These are phyloP conservation scores for Tolmerus cingulatus DNA, from an alignment of 2,888 invertebrate species.

Conservation along the genomic window DNA sequence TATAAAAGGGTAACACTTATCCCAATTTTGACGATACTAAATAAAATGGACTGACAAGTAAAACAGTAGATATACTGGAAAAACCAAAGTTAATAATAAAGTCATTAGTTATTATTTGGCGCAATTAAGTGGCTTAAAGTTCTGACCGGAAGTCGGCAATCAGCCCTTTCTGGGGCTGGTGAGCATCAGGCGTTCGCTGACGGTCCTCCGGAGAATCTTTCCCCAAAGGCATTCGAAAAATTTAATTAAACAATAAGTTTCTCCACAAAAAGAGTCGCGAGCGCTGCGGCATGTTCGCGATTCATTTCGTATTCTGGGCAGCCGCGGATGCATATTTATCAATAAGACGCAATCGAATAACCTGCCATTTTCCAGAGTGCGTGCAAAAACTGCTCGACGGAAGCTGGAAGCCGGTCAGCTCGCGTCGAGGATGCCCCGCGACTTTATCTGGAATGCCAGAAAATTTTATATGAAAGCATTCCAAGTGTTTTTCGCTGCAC, in stretches of 20 bases:
- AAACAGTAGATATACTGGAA: too few relatives aligned
- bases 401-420: neutral
- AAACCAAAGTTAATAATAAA: neutral
- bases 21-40: too few relatives aligned
- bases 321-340: neutral
- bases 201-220: neutral
- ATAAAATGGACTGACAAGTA: too few relatives aligned
- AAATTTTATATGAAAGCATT: neutral
- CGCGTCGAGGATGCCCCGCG: neutral
- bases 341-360: neutral
- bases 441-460: neutral
- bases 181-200: neutral
- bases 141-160: neutral
- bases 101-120: neutral
- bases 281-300: neutral
- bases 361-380: neutral
- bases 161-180: neutral
- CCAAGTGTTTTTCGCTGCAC: neutral
- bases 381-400: neutral
- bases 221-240: neutral
- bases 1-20: too few relatives aligned
- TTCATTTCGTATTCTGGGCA: constrained; percentile 17
- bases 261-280: neutral
- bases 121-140: neutral
- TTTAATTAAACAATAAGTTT: neutral